Percentiles rank a stretch among this genome's conserved stretches.
Evolutionary conservation across 2,797 vertebrate genomes (phyloP).

Genomic region (Malurus leucopterus): DNA sequence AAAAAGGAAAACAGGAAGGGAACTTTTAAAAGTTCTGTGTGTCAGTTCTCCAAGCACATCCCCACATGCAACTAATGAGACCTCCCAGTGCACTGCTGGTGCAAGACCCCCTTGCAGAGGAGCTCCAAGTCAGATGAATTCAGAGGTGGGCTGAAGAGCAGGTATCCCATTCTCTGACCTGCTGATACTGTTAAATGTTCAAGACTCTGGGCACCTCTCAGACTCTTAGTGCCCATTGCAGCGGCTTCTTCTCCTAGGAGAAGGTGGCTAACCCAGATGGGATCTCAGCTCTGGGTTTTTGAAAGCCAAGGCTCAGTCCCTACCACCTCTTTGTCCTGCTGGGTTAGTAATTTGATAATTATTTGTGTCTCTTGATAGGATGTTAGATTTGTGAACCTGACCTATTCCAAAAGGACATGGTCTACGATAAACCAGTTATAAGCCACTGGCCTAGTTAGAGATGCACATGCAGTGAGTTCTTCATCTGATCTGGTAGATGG

Average conservation of each 20-base stretch:
- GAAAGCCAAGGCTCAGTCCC: neutral
- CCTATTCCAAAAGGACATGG: neutral
- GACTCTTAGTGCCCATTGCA: neutral
- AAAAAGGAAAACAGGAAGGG: constrained; percentile 5
- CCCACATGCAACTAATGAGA: constrained; percentile 30
- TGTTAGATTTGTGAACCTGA: neutral
- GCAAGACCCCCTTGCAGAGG: neutral
- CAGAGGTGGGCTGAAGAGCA: neutral
- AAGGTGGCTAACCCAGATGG: neutral
- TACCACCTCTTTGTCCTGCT: neutral
- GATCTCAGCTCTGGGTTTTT: neutral
- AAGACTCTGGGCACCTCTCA: neutral
- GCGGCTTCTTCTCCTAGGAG: neutral
- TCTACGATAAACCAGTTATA: fast-evolving
- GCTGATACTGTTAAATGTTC: neutral
- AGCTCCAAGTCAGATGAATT: neutral
- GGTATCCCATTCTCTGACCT: neutral
- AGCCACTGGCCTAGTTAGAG: neutral
- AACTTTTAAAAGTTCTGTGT: constrained; percentile 17
- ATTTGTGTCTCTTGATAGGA: neutral
- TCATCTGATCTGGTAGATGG: neutral
- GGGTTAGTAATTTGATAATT: neutral
- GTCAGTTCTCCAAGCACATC: neutral
- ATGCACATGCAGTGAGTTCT: neutral
- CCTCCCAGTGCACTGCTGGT: neutral